A percentile compares a stretch with the other conserved stretches of the same genome.
Evolutionary conservation across 2,888 invertebrate genomes (phyloP).

Genomic region (Alcis repandata): DNA sequence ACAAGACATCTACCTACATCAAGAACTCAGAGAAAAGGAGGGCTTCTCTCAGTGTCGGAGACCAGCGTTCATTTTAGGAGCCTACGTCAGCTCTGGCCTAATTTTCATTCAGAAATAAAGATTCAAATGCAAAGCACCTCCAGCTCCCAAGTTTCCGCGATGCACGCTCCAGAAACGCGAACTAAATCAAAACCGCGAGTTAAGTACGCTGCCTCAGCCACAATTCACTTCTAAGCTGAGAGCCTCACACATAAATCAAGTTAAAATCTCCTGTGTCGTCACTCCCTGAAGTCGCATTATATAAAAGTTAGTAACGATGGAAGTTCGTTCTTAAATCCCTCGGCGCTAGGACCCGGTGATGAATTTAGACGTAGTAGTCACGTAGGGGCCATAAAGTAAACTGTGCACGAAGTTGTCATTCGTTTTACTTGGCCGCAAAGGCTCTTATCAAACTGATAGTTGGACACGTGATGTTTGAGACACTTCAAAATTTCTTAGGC

Average conservation of each 20-base stretch:
- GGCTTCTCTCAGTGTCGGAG: too few species aligned
- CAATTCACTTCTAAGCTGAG: constrained; percentile 49
- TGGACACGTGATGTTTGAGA: constrained; percentile 24
- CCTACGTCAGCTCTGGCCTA: neutral
- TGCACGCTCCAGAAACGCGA: constrained; percentile 26
- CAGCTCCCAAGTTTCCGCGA: neutral
- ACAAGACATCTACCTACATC: too few species aligned
- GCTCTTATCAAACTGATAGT: constrained; percentile 27
- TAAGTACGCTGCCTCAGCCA: constrained; percentile 40
- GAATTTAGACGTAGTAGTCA: constrained; percentile 54
- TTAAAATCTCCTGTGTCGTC: constrained; percentile 66
- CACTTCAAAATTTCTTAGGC: constrained; percentile 24
- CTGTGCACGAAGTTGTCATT: constrained; percentile 42
- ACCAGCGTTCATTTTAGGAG: too few species aligned
- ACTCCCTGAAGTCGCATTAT: constrained; percentile 66
- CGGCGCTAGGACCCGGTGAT: constrained; percentile 54
- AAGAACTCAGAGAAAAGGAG: too few species aligned
- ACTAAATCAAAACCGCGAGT: constrained; percentile 42
- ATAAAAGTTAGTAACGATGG: constrained; percentile 76
- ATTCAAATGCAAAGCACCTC: constrained; percentile 4
- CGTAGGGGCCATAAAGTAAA: constrained; percentile 42
- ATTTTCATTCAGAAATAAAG: neutral
- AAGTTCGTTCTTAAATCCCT: constrained; percentile 71
- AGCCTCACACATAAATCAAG: constrained; percentile 66
- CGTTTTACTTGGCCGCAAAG: constrained; percentile 35